Conservation (phyloP, 2,113 vertebrate genomes). For the Clarias batrachus region DNA sequence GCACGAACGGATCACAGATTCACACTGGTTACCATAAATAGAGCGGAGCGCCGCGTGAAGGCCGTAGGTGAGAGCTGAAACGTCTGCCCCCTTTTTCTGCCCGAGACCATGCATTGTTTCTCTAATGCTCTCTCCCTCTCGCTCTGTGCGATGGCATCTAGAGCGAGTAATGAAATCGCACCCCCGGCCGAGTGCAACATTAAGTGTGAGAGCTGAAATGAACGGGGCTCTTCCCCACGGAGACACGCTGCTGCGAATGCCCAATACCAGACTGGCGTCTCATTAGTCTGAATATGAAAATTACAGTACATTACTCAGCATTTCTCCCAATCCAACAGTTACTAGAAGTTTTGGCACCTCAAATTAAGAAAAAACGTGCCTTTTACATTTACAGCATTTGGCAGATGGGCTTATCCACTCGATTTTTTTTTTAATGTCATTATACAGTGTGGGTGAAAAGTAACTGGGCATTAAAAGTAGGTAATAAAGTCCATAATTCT, state of each 20-base stretch:
- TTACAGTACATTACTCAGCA: neutral
- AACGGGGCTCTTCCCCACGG: neutral
- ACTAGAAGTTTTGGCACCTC: neutral
- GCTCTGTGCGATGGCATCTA: constrained; percentile 54
- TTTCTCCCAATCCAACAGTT: neutral
- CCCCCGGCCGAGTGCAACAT: constrained; percentile 41
- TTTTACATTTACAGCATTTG: neutral
- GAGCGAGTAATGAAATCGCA: constrained; percentile 49
- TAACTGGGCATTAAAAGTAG: too few species aligned
- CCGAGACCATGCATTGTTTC: constrained; percentile 43
- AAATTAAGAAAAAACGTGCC: neutral
- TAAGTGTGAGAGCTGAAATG: constrained; percentile 37
- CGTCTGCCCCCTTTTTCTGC: constrained; percentile 4
- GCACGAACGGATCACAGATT: neutral
- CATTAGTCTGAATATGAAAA: constrained; percentile 27
- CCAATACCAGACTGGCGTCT: constrained; percentile 1
- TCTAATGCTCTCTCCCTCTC: constrained; percentile 62
- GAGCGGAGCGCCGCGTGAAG: neutral
- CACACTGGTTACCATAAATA: constrained; percentile 15
- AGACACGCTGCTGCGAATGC: constrained; percentile 9
- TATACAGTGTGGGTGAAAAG: too few species aligned
- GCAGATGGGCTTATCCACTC: too few species aligned
- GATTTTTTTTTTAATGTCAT: too few species aligned
- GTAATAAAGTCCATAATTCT: too few species aligned
- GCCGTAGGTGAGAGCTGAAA: constrained; percentile 30